phyloP scores from a whole-genome alignment of 2,113 vertebrate genomes.

The Ranitomeya variabilis region DNA sequence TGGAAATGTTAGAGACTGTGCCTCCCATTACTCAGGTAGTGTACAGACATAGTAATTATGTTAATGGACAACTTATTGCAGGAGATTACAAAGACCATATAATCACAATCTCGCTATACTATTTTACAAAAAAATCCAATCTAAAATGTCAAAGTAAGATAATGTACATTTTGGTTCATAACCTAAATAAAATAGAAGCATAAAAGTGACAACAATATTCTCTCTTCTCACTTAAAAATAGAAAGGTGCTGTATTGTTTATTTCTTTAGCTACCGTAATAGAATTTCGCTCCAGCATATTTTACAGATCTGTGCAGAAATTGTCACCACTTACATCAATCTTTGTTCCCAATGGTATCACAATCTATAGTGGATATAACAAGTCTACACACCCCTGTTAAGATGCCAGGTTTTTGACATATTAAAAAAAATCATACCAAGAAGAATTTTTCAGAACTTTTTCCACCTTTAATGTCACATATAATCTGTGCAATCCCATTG shows the following conservation, averaged over 20 bases:
- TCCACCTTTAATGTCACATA: too few species aligned
- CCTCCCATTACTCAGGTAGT: neutral
- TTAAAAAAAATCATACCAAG: too few species aligned
- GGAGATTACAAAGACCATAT: constrained; percentile 30
- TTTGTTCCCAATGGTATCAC: neutral
- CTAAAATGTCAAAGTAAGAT: neutral
- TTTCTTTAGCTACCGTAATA: neutral
- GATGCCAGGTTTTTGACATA: too few species aligned
- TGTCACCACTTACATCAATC: too few species aligned
- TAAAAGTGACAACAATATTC: neutral
- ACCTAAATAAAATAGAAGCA: neutral
- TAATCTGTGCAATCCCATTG: too few species aligned
- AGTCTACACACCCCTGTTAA: too few species aligned
- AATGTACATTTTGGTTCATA: neutral
- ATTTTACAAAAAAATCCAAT: neutral
- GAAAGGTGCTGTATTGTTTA: neutral
- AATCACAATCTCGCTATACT: neutral
- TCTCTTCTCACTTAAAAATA: neutral
- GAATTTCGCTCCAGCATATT: neutral
- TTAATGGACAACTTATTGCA: constrained; percentile 13
- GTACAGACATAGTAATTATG: constrained; percentile 21
- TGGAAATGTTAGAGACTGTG: neutral
- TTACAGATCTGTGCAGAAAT: neutral
- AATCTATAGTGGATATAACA: neutral
- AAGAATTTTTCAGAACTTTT: too few species aligned